These are phyloP conservation scores for Zaprionus tsacasi DNA, from an alignment of 1,140 invertebrate species.

Conservation along the genomic window DNA sequence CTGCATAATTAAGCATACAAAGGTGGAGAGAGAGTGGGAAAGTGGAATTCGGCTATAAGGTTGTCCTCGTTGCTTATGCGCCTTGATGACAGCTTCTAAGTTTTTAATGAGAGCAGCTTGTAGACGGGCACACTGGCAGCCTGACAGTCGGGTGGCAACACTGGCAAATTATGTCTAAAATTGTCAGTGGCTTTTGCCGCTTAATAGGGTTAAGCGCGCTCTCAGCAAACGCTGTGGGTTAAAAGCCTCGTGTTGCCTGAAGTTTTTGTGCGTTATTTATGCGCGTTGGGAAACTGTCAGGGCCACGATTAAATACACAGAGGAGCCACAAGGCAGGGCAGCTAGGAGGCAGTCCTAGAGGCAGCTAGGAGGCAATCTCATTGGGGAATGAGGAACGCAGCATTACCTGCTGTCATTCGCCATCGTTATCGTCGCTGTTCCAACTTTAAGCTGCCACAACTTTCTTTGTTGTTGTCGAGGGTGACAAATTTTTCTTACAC, in stretches of 20 bases:
- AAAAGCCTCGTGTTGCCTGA: neutral
- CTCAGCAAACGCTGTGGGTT: neutral
- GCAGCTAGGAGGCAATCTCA: neutral
- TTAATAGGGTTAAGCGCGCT: constrained; percentile 64
- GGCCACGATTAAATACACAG: constrained; percentile 59
- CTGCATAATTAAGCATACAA: constrained; percentile 45
- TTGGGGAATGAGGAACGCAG: neutral
- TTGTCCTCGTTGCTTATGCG: constrained; percentile 54
- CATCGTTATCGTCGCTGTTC: neutral
- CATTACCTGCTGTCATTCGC: constrained; percentile 20
- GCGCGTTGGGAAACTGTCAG: constrained; percentile 39
- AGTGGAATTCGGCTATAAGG: constrained; percentile 23
- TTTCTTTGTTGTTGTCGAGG: constrained; percentile 37
- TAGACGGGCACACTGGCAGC: neutral
- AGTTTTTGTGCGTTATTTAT: constrained; percentile 64
- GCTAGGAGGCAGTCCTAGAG: neutral
- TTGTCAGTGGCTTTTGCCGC: constrained; percentile 49
- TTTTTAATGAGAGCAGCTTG: constrained; percentile 62
- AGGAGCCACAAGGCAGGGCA: no score
- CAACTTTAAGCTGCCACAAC: constrained; percentile 25
- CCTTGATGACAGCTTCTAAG: constrained; percentile 66
- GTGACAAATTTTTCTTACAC: constrained; percentile 66
- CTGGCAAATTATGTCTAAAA: constrained; percentile 62
- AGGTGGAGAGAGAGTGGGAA: neutral
- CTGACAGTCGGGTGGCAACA: constrained; percentile 5